Evolutionary conservation across 2,888 invertebrate species (phyloP).

Genomic region (Andrena chrysosceles): DNA sequence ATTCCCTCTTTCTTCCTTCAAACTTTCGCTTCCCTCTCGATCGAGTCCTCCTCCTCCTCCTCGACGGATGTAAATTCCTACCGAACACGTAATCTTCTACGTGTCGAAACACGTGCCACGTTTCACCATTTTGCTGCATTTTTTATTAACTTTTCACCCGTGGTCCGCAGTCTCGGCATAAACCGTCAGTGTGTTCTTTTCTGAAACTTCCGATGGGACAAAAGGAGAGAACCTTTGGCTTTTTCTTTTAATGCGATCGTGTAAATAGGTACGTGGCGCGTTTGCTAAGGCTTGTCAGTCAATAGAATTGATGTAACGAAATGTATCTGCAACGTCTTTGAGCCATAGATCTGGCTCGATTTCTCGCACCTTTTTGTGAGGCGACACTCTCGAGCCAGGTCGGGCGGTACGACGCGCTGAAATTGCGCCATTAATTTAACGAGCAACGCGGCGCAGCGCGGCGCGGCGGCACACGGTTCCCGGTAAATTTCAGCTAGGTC

Average conservation of each 20-base stretch:
- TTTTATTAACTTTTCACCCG: not conserved
- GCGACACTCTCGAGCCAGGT: constrained; percentile 28
- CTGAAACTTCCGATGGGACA: no score
- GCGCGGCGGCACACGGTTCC: constrained; percentile 55
- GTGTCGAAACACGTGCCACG: constrained; percentile 21
- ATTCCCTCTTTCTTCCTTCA: not conserved
- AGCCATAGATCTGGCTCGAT: constrained; percentile 16
- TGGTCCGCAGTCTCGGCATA: no score
- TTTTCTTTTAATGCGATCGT: no score
- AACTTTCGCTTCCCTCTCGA: not conserved
- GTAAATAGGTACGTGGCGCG: no score
- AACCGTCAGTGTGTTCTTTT: not conserved
- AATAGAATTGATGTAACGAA: no score
- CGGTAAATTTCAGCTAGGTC: constrained; percentile 62
- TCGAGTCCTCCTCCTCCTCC: not conserved
- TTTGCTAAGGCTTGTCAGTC: no score
- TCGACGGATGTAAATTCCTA: constrained; percentile 1
- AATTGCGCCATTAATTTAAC: constrained; percentile 73
- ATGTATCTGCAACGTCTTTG: not conserved
- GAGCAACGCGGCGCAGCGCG: constrained; percentile 46
- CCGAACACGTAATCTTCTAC: not conserved
- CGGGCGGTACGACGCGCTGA: constrained; percentile 44
- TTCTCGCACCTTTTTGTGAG: constrained; percentile 14
- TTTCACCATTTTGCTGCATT: not conserved
- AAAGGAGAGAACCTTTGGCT: no score